Base-by-base conservation (phyloP, 2,888 invertebrate genomes). In the Callimorpha dominula region DNA sequence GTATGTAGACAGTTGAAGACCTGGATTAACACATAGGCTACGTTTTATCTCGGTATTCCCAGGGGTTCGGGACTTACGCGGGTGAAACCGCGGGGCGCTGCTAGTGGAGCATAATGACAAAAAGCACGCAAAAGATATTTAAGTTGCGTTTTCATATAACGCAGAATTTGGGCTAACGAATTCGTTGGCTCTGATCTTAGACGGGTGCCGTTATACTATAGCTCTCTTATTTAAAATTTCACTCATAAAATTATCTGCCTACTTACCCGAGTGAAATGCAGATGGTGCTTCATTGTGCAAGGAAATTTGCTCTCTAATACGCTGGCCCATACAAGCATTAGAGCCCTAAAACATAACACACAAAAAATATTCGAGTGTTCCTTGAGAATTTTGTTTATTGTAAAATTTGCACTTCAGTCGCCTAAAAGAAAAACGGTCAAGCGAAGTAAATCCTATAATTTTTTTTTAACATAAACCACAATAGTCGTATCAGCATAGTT, bases 291-390 rank as follows among this genome's bases (percentile, higher is more conserved):
- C 54, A 84, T 78, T 31, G 86, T 77, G 57, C 75, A 72, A 42
- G 85, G 79, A 52, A 85, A 81, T 70, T 86, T 86, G 0, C 71
- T 78, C 80, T 93, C 92, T 71, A 92, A 78, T 69, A 85, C 76
- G 40, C 86, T 81, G 31, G 92, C 88, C 90, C 92, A 90, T 70
- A 86, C 75, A 12, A 93, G 82, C 91, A 91, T 91, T 71, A 83
- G 74, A 1, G 85, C 71, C 89, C 93, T 93, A 66, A 70, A 79
- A 81, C 9, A 77, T 65, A 9, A n/a, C 31, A n/a, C 31, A 31
- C 31, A 31, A 31, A 2, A 31, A 31, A 31, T 31, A 1, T 31
- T 1, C 31, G 31, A 20, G 15, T 9, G 8, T 57, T 12, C 9
- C 4, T 20, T 6, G 11, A 11, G n/a, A 20, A n/a, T 57, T 57